These are phyloP conservation scores for Mixornis gularis DNA, from an alignment of 2,113 vertebrate species.

Conservation along the genomic window DNA sequence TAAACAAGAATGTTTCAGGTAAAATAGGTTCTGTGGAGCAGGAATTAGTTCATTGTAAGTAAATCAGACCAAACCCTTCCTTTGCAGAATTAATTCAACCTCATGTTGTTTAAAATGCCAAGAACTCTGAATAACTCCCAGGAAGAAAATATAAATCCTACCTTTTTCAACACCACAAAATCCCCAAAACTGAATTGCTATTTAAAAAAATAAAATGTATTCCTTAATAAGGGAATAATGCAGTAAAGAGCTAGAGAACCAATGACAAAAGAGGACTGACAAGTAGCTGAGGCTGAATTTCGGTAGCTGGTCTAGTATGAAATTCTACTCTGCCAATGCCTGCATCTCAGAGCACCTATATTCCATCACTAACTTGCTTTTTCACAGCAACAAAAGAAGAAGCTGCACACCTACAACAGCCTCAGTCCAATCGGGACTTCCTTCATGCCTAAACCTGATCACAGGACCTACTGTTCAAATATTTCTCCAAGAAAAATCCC, in stretches of 20 bases:
- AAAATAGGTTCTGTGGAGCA: conserved; percentile 29
- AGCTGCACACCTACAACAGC: background rate
- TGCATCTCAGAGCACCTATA: background rate
- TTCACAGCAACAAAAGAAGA: background rate
- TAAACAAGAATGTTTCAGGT: conserved; percentile 16
- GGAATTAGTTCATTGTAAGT: conserved; percentile 24
- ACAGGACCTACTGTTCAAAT: background rate
- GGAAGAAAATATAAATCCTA: background rate
- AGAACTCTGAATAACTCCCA: background rate
- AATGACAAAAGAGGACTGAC: background rate
- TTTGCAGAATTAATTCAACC: background rate
- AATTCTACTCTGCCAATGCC: background rate
- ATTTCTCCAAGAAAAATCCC: background rate
- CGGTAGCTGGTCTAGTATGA: background rate
- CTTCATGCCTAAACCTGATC: background rate
- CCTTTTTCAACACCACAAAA: background rate
- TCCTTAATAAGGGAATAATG: background rate
- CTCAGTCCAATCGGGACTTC: background rate
- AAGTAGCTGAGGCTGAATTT: background rate
- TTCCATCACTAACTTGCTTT: background rate
- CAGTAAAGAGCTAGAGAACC: background rate
- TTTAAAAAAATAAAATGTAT: background rate
- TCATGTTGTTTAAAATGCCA: background rate
- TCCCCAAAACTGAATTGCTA: background rate
- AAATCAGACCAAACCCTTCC: conserved; percentile 12